phyloP scores from a whole-genome alignment of 2,888 invertebrate genomes.

The Hybos culiciformis region DNA sequence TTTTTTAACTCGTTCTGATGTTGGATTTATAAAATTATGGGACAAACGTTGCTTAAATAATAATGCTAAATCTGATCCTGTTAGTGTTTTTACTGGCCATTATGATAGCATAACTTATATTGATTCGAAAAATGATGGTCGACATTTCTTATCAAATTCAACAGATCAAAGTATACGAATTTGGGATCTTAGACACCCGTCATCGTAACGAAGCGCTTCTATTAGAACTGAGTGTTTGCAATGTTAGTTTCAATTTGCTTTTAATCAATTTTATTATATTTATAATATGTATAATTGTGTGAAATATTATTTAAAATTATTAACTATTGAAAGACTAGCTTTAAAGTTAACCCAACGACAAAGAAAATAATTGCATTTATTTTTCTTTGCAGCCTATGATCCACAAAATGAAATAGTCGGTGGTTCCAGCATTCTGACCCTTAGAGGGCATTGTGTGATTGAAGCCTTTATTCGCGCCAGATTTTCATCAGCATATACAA shows the following conservation, averaged over 20 bases:
- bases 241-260: slow-evolving; percentile 33
- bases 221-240: slow-evolving; percentile 16
- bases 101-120: slow-evolving; percentile 71
- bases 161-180: slow-evolving; percentile 81
- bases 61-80: slow-evolving; percentile 48
- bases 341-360: too few relatives aligned
- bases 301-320: slow-evolving; percentile 14
- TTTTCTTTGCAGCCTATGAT: slow-evolving; percentile 39
- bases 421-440: slow-evolving; percentile 74
- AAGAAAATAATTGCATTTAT: too few relatives aligned
- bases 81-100: slow-evolving; percentile 65
- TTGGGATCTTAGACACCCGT: slow-evolving; percentile 57
- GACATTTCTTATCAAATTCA: slow-evolving; percentile 67
- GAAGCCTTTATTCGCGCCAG: slow-evolving; percentile 68
- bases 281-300: too few relatives aligned
- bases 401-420: slow-evolving; percentile 45
- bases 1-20: slow-evolving; percentile 62
- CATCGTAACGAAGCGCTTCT: too few relatives aligned
- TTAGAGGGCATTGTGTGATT: slow-evolving; percentile 65
- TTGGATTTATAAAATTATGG: slow-evolving; percentile 71
- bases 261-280: too few relatives aligned
- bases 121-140: slow-evolving; percentile 62
- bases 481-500: slow-evolving; percentile 64
- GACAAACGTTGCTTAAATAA: slow-evolving; percentile 59
- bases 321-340: background rate